Evolutionary conservation across 1,140 invertebrate genomes (phyloP), one percentile per base, ranked within the genome.

Genomic region (Anagrus nilaparvatae): DNA sequence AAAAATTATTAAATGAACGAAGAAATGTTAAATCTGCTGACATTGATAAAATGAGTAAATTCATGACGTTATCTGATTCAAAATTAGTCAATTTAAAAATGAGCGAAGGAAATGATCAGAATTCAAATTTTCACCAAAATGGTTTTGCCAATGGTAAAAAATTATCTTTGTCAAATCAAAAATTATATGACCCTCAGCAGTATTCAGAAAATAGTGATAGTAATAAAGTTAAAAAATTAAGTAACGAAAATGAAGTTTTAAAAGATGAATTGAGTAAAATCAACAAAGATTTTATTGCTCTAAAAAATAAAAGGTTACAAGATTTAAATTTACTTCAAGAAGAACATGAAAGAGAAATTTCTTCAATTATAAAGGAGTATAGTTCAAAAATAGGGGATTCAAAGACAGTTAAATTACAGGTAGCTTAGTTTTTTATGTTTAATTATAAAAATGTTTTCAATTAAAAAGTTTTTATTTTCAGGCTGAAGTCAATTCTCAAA

Each of bases 241-340:
- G 63, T 3, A 68, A 71, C 49, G 71, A 83, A 63, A 70, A 76
- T 52, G 67, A 72, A 44, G 59, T 70, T 40, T 29, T 78, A 43
- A 73, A 75, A 59, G 66, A 78, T 58, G 75, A 80, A 55, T 53
- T 78, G 18, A 65, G 73, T 52, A 71, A 74, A 66, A 59, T 76
- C 51, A 70, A 77, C 52, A 59, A 73, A 49, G 73, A 86, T 49
- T 79, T 80, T 44, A 76, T 79, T 54, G 60, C 72, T 17, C 59
- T 86, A 45, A 84, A 85, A 50, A 79, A 77, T 44, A 85, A 84
- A 54, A 66, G 82, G 20, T 65, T 86, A 47, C 77, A 84, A 53
- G 83, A 86, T 65, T 74, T 86, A 6, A 84, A 82, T 59, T 73
- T 80, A 5, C 62, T 85, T 4, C 83, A 87, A 61, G 71, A 81